Evolutionary conservation across 2,113 vertebrate genomes (phyloP).

Genomic region (Ceyx cyanopectus): DNA sequence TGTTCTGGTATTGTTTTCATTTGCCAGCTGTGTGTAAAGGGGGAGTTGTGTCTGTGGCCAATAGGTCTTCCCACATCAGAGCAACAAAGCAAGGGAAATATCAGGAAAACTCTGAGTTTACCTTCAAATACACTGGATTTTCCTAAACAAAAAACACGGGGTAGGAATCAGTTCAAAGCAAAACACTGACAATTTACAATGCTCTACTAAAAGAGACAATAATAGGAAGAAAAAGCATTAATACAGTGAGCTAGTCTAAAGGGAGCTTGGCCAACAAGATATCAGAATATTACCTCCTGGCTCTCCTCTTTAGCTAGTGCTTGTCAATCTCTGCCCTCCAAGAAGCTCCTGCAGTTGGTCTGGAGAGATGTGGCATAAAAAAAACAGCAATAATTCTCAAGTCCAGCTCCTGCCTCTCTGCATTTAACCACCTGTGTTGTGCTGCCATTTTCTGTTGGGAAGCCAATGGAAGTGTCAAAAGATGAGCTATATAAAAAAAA

Average conservation of each 20-base stretch:
- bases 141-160: constrained; percentile 57
- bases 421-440: neutral
- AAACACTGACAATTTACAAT: constrained; percentile 16
- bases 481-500: neutral
- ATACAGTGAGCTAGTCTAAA: neutral
- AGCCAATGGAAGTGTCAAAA: neutral
- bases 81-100: constrained; percentile 57
- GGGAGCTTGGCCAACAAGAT: neutral
- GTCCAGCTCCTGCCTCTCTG: neutral
- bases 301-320: neutral
- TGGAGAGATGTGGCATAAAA: neutral
- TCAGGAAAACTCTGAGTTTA: constrained; percentile 45
- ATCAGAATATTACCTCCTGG: neutral
- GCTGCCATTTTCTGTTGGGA: neutral
- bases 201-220: constrained; percentile 37
- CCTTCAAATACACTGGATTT: constrained; percentile 58
- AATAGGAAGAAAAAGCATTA: constrained; percentile 37
- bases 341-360: neutral
- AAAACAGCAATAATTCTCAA: neutral
- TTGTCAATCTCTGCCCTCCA: neutral
- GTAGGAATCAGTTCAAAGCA: constrained; percentile 59
- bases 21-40: constrained; percentile 69
- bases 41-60: constrained; percentile 65
- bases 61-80: constrained; percentile 68
- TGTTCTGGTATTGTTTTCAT: constrained; percentile 66